These are phyloP conservation scores for Nymphalis c-album DNA, from an alignment of 2,888 invertebrate species.

Conservation along the genomic window DNA sequence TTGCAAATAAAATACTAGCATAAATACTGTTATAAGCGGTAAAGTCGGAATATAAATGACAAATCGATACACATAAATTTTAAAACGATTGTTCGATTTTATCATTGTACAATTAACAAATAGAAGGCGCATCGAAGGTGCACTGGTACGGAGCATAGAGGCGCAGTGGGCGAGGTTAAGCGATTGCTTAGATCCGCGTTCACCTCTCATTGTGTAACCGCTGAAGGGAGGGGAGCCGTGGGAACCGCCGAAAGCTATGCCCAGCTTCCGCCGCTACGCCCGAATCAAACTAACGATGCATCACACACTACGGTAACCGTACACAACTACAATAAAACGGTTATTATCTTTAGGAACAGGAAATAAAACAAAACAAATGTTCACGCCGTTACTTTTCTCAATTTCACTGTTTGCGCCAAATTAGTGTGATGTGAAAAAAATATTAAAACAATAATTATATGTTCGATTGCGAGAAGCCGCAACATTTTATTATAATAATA, in stretches of 20 bases:
- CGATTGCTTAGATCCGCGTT: conserved; percentile 82
- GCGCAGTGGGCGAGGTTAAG: conserved; percentile 81
- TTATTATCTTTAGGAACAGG: conserved; percentile 68
- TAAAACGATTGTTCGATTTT: conserved; percentile 27
- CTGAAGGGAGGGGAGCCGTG: conserved; percentile 57
- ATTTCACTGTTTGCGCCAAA: conserved; percentile 13
- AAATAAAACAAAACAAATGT: conserved; percentile 46
- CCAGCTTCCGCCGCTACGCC: conserved; percentile 75
- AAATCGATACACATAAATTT: background rate
- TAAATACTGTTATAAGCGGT: no score
- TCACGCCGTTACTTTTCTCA: conserved; percentile 50
- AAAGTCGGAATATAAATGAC: conserved; percentile 3
- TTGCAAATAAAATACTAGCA: background rate
- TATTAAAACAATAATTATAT: background rate
- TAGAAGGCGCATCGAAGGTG: conserved; percentile 47
- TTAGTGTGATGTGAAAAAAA: conserved; percentile 16
- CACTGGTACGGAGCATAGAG: conserved; percentile 48
- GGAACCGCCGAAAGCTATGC: conserved; percentile 80
- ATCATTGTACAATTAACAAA: conserved; percentile 40
- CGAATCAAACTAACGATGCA: conserved; percentile 73
- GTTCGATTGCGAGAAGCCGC: background rate
- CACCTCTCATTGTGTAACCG: conserved; percentile 80
- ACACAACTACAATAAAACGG: conserved; percentile 65
- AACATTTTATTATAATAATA: background rate
- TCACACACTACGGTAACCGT: conserved; percentile 58